Evolutionary conservation across 35 echinoderm and acorn worm genomes (phyloP).

Genomic region (Holothuria glaberrima): DNA sequence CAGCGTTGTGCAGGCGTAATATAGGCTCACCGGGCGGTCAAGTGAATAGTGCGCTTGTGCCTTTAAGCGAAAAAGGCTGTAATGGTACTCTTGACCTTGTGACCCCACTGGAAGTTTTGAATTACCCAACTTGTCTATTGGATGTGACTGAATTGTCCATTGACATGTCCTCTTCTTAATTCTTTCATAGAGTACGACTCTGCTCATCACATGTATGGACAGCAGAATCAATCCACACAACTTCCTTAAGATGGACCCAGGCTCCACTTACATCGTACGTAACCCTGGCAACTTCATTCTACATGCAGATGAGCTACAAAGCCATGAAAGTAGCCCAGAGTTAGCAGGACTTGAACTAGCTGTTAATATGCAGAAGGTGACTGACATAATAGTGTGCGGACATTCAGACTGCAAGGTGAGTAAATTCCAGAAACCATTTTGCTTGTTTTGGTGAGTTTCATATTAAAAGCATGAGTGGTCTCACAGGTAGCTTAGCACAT

Average conservation of each 20-base stretch:
- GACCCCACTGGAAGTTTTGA: too few species aligned
- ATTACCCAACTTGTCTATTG: too few species aligned
- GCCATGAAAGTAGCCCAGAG: not conserved
- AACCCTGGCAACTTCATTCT: conserved; percentile 77
- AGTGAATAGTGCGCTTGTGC: too few species aligned
- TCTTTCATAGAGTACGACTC: conserved; percentile 23
- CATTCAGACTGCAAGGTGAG: conserved; percentile 72
- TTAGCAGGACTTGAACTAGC: conserved; percentile 61
- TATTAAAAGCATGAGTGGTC: not conserved
- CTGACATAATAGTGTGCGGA: conserved; percentile 64
- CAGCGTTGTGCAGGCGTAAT: too few species aligned
- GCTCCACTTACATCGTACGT: conserved; percentile 58
- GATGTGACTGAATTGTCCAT: too few species aligned
- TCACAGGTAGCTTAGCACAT: too few species aligned
- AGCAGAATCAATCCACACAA: conserved; percentile 50
- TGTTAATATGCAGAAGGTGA: conserved; percentile 46
- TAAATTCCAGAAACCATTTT: not conserved
- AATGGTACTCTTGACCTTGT: too few species aligned
- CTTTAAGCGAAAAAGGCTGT: too few species aligned
- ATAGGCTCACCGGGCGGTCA: too few species aligned
- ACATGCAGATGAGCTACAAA: not conserved
- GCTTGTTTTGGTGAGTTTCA: not conserved
- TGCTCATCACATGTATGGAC: conserved; percentile 77
- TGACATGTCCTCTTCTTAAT: not conserved
- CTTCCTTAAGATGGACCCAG: conserved; percentile 51